Evolutionary conservation across 2,113 vertebrate genomes (phyloP), one percentile per base, ranked within the genome.

Genomic region (Eulemur macaco): DNA sequence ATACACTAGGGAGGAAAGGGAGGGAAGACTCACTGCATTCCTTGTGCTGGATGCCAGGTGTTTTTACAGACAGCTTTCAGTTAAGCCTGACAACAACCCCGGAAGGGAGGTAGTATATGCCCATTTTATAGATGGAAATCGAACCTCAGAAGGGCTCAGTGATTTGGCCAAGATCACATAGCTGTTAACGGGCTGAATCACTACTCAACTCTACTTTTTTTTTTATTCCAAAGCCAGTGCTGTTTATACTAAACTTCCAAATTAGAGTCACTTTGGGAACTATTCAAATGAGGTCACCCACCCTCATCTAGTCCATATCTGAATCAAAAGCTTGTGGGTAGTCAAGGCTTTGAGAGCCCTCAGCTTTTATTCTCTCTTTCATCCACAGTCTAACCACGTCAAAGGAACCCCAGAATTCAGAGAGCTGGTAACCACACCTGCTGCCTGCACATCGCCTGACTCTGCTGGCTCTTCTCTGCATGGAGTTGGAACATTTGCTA

Each of bases 61-160:
- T 64, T 86, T 91, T 42, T 76, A 85, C 27, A 73, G 7, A 64
- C 8, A n/a, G 3, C n/a, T 47, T 39, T 85, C 54, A 80, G 6
- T 68, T 74, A 76, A 81, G 34, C 15, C 21, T 92, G n/a, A 42
- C 39, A 58, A 74, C 18, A 76, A 39, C 25, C 63, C 47, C 45
- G 56, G 50, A 73, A 89, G 27, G 37, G 27, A 81, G 37, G 27
- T 52, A 74, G 8, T 39, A 34, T 69, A 47, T 31, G 34, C n/a
- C 14, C 31, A 87, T 92, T 89, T 95, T 82, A 87, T 9, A 81
- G n/a, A 47, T 42, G n/a, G 52, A 92, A 84, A 88, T 17, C n/a
- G 31, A 92, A 73, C 3, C 45, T 91, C 18, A 78, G 23, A 63
- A 15, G 27, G 37, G 18, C 64, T 37, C 56, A 52, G n/a, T 86